Base-by-base conservation (phyloP, 2,888 invertebrate species). In the Heliconius sara region DNA sequence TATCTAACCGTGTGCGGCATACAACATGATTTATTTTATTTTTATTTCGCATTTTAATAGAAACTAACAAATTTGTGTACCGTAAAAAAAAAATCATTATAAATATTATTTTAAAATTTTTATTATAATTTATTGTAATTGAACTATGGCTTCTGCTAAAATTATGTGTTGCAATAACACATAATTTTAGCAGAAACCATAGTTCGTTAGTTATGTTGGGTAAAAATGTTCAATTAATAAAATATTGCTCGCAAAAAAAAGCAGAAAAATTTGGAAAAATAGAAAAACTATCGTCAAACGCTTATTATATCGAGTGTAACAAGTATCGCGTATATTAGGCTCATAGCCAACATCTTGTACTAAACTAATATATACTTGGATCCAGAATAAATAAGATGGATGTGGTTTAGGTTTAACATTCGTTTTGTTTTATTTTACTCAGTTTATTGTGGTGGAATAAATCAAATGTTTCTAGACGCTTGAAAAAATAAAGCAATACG, bases 251-350 rank as follows among this genome's bases (percentile, higher is more conserved):
- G 34, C 13, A 71, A 57, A 68, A 27, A 16, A 10, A 25, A 27
- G 19, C 19, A 6, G 34, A 34, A 73, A 78, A 79, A 84, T 85
- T 22, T 66, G 60, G 89, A 90, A 90, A 85, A 83, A 84, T 83
- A 88, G 22, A 89, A 86, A 87, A 91, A 92, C 92, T 92, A 92
- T 88, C 88, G 76, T 84, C 81, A 80, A 83, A 84, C 88, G 92
- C 92, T 91, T 92, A 92, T 92, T 88, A 89, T 79, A 43, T 63
- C 30, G 30, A 86, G 85, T 88, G 27, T 27, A 65, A 65, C 84
- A 83, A 89, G 89, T 89, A 90, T 88, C 88, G 86, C 88, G 87
- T 87, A 86, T 86, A 87, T 85, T 92, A 91, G 93, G 94, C 93
- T 88, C 85, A 80, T 83, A 82, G 94, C 93, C 94, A 94, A 93